Base-by-base conservation (phyloP, 2,888 invertebrate species). In the Magallana nippona region DNA sequence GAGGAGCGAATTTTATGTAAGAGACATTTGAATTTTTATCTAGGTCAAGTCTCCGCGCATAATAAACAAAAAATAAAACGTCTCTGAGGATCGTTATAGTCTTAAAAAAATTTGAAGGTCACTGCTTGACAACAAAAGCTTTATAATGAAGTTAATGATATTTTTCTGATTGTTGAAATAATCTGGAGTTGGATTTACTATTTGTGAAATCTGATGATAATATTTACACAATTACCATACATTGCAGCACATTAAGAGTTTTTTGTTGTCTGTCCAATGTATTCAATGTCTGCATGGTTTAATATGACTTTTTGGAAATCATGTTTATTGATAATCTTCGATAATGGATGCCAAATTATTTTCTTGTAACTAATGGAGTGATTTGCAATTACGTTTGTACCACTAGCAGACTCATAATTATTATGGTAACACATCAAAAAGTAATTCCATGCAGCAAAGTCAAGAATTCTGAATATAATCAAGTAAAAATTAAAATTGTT, bases 11-110 rank as follows among this genome's bases (percentile, higher is more conserved):
- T 32, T 71, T 71, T 71, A 71, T 22, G 22, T 71, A 27, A 27
- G 13, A 71, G 71, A 71, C 71, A 71, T 71, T 71, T 71, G 71
- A 71, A 71, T 71, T 71, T 71, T 22, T 71, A 71, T 71, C 71
- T 71, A 71, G 71, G 71, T 71, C 27, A 27, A 71, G 27, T 71
- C 32, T 13, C 71, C 15, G 71, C 63, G 32, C 2, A 32, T 71
- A 5, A 8, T 44, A 44, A 44, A 44, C 3, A 44, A 44, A 5
- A 44, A 44, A 44, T 44, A 44, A 44, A 44, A 44, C 8, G 44
- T 44, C 44, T 44, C 44, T 44, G 44, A 8, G 44, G 0, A 44
- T 44, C 8, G 44, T 44, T 44, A 44, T 44, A 44, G 44, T 71
- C 32, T 22, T 27, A 27, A 27, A 13, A 27, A 71, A 62, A 22